Evolutionary conservation across 2,888 invertebrate species (phyloP), one percentile per base, ranked within the genome.

Genomic region (Ophonus ardosiacus): DNA sequence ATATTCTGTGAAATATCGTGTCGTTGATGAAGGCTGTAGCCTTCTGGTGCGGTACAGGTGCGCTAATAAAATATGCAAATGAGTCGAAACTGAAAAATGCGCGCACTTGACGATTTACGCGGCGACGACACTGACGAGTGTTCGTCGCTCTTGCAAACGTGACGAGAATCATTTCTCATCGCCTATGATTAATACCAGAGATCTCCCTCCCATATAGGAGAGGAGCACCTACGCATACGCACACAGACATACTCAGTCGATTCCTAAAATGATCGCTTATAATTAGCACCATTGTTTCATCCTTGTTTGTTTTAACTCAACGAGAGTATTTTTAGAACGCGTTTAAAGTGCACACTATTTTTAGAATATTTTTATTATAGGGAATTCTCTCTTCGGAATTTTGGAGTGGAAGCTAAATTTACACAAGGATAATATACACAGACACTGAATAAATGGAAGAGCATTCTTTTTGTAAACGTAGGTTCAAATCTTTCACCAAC

Each of bases 271-370:
- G 68, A 68, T 68, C 31, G 68, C 15, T 68, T 68, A 68, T 68
- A 68, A 68, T 68, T 68, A 68, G 68, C 24, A 68, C 31, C 38
- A 68, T 68, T 68, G 68, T 68, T 68, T 68, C 31, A 68, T 68
- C 7, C 38, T 68, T 68, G 38, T 31, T 38, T 38, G 68, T 38
- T 68, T 68, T 15, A 38, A 13, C 31, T 68, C 3, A 63, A 68
- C 31, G 24, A 31, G 31, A 2, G 68, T 68, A 68, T 68, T 68
- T 38, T 38, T 68, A 68, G 68, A 31, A 15, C 63, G 18, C 63
- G 63, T 24, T 63, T 21, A 63, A 63, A 63, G 24, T 63, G 63
- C 63, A 63, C 5, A 21, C 10, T 63, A 63, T 63, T 63, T 21
- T 21, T 63, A 63, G 63, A 51, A 13, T 51, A 51, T 51, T 51